These are phyloP conservation scores for Elephantulus edwardii DNA, from an alignment of 2,113 vertebrate genomes.

Conservation along the genomic window DNA sequence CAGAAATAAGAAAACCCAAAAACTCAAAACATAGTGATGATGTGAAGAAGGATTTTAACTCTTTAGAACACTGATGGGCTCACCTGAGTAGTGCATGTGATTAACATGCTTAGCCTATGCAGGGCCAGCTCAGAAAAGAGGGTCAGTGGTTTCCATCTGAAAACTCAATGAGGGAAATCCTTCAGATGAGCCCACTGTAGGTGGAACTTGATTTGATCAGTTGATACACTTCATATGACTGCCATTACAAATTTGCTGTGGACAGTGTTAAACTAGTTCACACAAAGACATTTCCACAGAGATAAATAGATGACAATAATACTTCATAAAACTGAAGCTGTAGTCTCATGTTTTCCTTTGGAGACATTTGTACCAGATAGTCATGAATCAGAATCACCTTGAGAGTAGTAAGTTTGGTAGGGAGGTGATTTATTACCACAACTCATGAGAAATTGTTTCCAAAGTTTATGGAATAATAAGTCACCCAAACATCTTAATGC, in stretches of 20 bases:
- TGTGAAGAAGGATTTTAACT: background rate
- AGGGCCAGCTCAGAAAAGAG: too few species aligned
- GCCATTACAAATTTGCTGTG: background rate
- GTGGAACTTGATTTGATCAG: too few species aligned
- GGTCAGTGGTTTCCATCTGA: too few species aligned
- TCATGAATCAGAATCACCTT: background rate
- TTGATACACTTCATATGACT: background rate
- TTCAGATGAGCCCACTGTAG: too few species aligned
- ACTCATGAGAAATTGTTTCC: background rate
- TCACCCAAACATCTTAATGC: background rate
- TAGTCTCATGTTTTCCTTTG: background rate
- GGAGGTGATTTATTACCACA: too few species aligned
- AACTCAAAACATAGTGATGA: background rate
- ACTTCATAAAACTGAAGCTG: background rate
- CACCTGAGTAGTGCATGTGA: too few species aligned
- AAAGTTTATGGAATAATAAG: background rate
- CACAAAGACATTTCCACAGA: background rate
- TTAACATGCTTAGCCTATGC: too few species aligned
- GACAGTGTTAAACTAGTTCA: background rate
- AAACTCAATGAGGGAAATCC: too few species aligned
- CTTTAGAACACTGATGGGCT: background rate
- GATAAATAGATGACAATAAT: background rate
- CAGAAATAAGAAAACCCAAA: background rate
- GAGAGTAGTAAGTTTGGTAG: background rate
- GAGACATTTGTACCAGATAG: background rate